These are phyloP conservation scores for Sebastes nivosus DNA, from an alignment of 2,797 vertebrate genomes.

Conservation along the genomic window DNA sequence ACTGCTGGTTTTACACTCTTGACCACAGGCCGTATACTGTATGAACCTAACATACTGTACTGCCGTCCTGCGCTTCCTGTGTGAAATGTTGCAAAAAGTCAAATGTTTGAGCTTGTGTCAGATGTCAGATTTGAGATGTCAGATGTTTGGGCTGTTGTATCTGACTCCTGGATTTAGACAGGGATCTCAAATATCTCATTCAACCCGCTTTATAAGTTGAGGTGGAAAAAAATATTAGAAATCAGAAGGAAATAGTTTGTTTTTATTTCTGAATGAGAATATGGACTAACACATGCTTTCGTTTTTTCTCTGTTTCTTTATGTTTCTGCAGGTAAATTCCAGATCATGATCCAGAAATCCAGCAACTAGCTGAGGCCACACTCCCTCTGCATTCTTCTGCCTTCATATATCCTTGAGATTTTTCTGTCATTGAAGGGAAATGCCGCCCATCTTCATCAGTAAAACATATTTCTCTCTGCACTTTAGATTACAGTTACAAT, in stretches of 20 bases:
- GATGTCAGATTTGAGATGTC: too few relatives aligned
- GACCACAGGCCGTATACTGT: not conserved
- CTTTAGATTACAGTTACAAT: not conserved
- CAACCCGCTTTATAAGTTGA: not conserved
- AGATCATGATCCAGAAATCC: conserved; percentile 84
- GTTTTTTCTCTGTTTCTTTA: conserved; percentile 7
- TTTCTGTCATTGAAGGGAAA: not conserved
- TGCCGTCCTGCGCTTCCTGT: not conserved
- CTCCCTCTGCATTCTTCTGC: not conserved
- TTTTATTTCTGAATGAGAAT: not conserved
- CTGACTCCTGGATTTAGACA: not conserved
- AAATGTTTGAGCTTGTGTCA: not conserved
- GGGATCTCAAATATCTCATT: not conserved
- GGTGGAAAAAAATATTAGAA: not conserved
- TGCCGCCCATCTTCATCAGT: not conserved
- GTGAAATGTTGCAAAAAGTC: not conserved
- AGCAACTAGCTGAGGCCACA: conserved; percentile 17
- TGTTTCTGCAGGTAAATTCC: conserved; percentile 80
- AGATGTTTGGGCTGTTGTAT: not conserved
- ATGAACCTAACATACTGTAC: not conserved
- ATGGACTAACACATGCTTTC: not conserved
- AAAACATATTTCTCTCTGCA: not conserved
- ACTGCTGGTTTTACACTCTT: too few relatives aligned
- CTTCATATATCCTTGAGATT: not conserved
- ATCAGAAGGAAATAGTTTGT: not conserved